These are phyloP conservation scores for Pardosa pseudoannulata DNA, from an alignment of 2,888 invertebrate genomes.

Conservation along the genomic window DNA sequence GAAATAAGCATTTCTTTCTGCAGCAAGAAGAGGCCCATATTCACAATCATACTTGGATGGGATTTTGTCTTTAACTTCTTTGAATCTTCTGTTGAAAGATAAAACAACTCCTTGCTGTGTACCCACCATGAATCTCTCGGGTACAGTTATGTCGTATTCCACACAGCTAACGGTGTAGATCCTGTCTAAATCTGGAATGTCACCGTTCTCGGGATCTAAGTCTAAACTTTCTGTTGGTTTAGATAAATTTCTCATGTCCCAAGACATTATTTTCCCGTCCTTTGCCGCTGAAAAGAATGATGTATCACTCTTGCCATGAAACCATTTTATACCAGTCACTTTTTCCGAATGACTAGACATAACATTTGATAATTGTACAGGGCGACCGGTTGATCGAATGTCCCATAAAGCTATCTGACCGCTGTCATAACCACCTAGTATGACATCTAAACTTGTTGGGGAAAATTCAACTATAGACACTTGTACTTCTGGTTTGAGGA, in stretches of 20 bases:
- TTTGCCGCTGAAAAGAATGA: constrained; percentile 96
- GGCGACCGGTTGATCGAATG: constrained; percentile 85
- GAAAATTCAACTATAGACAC: constrained; percentile 90
- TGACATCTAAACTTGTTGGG: constrained; percentile 84
- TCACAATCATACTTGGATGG: constrained; percentile 85
- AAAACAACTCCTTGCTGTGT: constrained; percentile 78
- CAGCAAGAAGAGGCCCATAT: constrained; percentile 91
- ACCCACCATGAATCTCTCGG: constrained; percentile 88
- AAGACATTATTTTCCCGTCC: constrained; percentile 91
- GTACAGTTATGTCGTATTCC: constrained; percentile 90
- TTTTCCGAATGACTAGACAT: constrained; percentile 92
- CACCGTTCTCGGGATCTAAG: constrained; percentile 83
- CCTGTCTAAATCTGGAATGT: constrained; percentile 78
- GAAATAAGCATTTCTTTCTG: constrained; percentile 94
- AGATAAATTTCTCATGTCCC: constrained; percentile 87
- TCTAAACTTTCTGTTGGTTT: constrained; percentile 85
- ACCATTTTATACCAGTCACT: constrained; percentile 91
- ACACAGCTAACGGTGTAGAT: constrained; percentile 86
- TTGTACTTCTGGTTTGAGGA: constrained; percentile 86
- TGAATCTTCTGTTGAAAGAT: constrained; percentile 74
- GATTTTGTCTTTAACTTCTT: constrained; percentile 87
- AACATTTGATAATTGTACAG: constrained; percentile 86
- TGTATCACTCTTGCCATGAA: constrained; percentile 93
- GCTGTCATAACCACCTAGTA: constrained; percentile 80
- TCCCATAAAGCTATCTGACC: constrained; percentile 87